Conservation (phyloP, 2,797 vertebrate species). For the Sebastiscus tertius region DNA sequence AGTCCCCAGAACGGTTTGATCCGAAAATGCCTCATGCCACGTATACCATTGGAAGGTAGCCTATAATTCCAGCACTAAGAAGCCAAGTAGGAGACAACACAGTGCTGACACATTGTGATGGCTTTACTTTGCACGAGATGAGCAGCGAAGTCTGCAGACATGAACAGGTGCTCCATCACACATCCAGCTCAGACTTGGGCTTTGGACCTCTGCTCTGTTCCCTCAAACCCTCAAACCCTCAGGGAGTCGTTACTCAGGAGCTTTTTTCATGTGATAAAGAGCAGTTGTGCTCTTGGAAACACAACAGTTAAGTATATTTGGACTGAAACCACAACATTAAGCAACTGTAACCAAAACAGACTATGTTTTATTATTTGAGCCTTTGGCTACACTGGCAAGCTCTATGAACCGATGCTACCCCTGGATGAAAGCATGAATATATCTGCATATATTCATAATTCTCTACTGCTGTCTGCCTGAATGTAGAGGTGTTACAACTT, state of each 20-base stretch:
- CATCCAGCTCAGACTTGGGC: not conserved
- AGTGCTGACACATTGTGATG: not conserved
- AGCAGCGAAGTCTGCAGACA: constrained; percentile 2
- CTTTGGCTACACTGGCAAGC: not conserved
- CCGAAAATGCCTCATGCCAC: not conserved
- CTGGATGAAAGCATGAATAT: not conserved
- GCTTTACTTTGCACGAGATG: constrained; percentile 2
- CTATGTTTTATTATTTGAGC: not conserved
- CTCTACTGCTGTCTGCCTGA: not conserved
- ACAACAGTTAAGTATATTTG: constrained; percentile 5
- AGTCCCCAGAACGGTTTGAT: too few species aligned
- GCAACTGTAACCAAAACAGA: constrained; percentile 1
- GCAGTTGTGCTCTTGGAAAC: constrained; percentile 20
- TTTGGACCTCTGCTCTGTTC: not conserved
- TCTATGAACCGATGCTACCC: not conserved
- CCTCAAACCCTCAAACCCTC: not conserved
- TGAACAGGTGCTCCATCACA: constrained; percentile 24
- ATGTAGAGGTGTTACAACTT: not conserved
- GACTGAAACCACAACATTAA: constrained; percentile 6
- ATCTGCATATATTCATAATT: not conserved
- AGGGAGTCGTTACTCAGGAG: not conserved
- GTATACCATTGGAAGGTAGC: not conserved
- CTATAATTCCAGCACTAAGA: not conserved
- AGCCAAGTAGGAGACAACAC: not conserved
- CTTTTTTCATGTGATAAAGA: constrained; percentile 1